phyloP scores from a whole-genome alignment of 2,113 vertebrate genomes.

The Sphyrna mokarran region DNA sequence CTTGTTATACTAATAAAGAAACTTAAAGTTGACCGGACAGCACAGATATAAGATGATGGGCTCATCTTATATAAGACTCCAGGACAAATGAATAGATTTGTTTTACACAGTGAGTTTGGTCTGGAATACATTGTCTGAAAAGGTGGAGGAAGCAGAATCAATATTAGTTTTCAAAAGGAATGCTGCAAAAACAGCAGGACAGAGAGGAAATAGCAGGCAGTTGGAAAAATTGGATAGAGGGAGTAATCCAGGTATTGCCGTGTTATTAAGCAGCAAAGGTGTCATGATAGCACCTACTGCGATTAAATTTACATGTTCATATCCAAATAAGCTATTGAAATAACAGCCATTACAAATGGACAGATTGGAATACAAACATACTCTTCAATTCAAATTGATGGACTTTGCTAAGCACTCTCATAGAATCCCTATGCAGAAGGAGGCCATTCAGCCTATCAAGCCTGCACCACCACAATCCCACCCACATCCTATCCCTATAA shows the following conservation, averaged over 20 bases:
- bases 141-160: not conserved
- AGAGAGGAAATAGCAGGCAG: not conserved
- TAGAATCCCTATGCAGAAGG: too few relatives aligned
- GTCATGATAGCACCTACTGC: not conserved
- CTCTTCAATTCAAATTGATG: not conserved
- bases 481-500: too few relatives aligned
- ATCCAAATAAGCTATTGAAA: not conserved
- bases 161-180: not conserved
- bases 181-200: not conserved
- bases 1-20: too few relatives aligned
- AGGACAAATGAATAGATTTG: not conserved
- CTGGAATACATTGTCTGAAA: not conserved
- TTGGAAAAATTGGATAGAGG: not conserved
- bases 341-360: not conserved
- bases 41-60: not conserved
- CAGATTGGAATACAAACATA: not conserved
- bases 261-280: not conserved
- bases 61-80: not conserved
- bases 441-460: too few relatives aligned
- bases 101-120: not conserved
- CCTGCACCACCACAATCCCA: too few relatives aligned
- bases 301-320: not conserved
- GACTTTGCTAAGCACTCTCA: not conserved
- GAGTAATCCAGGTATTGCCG: not conserved
- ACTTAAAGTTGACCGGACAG: not conserved